phyloP scores from a whole-genome alignment of 2,888 invertebrate species.

The Cephus spinipes region DNA sequence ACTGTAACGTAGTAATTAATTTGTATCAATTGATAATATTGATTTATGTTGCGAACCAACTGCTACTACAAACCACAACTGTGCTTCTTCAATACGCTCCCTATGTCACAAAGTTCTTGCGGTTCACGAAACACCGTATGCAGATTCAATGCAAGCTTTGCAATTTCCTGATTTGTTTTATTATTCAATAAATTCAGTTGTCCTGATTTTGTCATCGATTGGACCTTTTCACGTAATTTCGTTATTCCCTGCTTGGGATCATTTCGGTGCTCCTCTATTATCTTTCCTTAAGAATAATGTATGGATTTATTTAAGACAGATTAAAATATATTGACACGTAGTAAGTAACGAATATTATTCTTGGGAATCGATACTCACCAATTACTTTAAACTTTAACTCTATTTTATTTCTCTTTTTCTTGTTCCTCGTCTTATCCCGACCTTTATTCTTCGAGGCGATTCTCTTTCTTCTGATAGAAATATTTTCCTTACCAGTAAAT shows the following conservation, averaged over 20 bases:
- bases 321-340: not conserved
- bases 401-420: conserved; percentile 43
- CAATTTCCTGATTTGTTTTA: conserved; percentile 48
- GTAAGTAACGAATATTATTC: not conserved
- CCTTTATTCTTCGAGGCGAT: conserved; percentile 45
- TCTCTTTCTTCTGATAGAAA: conserved; percentile 35
- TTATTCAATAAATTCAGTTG: conserved; percentile 45
- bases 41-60: not conserved
- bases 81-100: conserved; percentile 69
- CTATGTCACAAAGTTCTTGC: conserved; percentile 66
- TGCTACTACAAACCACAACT: conserved; percentile 69
- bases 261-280: conserved; percentile 48
- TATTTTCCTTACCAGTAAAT: not conserved
- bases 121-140: conserved; percentile 48
- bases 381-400: conserved; percentile 56
- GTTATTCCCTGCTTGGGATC: conserved; percentile 46
- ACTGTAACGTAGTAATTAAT: conserved; percentile 62
- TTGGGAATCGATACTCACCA: conserved; percentile 34
- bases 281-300: conserved; percentile 45
- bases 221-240: conserved; percentile 47
- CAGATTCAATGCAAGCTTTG: conserved; percentile 48
- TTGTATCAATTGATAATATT: not conserved
- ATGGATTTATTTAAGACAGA: not conserved
- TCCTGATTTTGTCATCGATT: conserved; percentile 41
- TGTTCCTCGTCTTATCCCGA: conserved; percentile 23